Evolutionary conservation across 2,888 invertebrate species (phyloP).

Genomic region (Rhynchonema sp.): DNA sequence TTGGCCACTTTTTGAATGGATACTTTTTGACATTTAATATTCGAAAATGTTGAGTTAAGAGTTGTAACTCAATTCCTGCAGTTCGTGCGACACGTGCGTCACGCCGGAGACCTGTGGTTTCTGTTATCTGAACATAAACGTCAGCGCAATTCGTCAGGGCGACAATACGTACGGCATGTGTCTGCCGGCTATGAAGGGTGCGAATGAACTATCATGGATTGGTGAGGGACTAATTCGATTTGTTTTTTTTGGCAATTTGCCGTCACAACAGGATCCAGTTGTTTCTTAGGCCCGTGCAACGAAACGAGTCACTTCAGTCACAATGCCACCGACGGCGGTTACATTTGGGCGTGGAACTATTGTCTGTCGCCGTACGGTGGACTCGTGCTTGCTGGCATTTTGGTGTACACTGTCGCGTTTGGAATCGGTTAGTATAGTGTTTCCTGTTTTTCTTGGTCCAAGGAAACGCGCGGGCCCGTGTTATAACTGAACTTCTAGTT

Average conservation of each 20-base stretch:
- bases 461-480: too few species aligned
- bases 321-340: background rate
- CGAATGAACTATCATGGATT: background rate
- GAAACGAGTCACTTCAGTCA: too few species aligned
- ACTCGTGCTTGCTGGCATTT: constrained; percentile 10
- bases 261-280: background rate
- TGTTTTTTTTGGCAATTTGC: background rate
- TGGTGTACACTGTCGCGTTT: constrained; percentile 16
- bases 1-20: too few species aligned
- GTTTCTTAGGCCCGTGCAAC: background rate
- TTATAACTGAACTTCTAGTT: too few species aligned
- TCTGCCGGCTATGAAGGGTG: too few species aligned
- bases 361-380: background rate
- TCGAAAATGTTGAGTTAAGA: too few species aligned
- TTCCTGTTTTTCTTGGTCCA: too few species aligned
- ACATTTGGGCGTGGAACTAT: background rate
- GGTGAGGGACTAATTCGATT: background rate
- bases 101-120: constrained; percentile 32
- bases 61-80: constrained; percentile 7
- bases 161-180: background rate
- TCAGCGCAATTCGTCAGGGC: background rate
- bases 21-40: too few species aligned
- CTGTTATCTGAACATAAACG: constrained; percentile 9
- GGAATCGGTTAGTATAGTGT: constrained; percentile 12
- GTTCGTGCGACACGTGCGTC: constrained; percentile 33